phyloP scores from a whole-genome alignment of 1,140 invertebrate genomes.

The Sitophilus oryzae region DNA sequence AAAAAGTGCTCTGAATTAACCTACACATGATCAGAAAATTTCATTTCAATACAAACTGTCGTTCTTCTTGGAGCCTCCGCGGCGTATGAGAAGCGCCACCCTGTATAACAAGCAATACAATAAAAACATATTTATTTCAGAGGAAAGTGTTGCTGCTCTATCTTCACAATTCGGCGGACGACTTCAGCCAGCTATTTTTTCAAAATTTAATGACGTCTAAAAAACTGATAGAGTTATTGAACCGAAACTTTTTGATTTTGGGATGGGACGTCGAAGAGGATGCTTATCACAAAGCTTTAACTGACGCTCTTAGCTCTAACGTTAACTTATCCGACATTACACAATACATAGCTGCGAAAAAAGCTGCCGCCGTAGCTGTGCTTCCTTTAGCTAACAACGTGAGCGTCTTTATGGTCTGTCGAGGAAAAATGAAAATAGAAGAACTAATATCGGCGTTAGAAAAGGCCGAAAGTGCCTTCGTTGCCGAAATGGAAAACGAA shows the following conservation, averaged over 20 bases:
- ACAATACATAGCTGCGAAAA: conserved; percentile 20
- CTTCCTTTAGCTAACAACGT: conserved; percentile 22
- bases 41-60: no score
- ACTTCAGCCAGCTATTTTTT: conserved; percentile 25
- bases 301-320: conserved; percentile 16
- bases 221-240: conserved; percentile 20
- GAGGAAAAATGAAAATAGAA: conserved; percentile 20
- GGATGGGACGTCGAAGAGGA: conserved; percentile 31
- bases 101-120: neutral
- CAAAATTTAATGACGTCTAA: conserved; percentile 20
- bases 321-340: conserved; percentile 16
- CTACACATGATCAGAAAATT: no score
- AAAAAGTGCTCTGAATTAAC: no score
- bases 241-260: conserved; percentile 22
- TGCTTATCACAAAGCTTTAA: conserved; percentile 25
- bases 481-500: conserved; percentile 20
- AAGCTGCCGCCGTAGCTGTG: conserved; percentile 18
- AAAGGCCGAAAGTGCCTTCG: conserved; percentile 15
- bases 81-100: no score
- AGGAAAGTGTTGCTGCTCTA: conserved; percentile 28
- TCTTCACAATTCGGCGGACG: conserved; percentile 28
- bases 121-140: conserved; percentile 20
- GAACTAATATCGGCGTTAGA: conserved; percentile 19
- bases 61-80: no score
- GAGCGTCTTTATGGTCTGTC: conserved; percentile 20